These are phyloP conservation scores for Indicator indicator DNA, from an alignment of 2,113 vertebrate genomes.

Conservation along the genomic window DNA sequence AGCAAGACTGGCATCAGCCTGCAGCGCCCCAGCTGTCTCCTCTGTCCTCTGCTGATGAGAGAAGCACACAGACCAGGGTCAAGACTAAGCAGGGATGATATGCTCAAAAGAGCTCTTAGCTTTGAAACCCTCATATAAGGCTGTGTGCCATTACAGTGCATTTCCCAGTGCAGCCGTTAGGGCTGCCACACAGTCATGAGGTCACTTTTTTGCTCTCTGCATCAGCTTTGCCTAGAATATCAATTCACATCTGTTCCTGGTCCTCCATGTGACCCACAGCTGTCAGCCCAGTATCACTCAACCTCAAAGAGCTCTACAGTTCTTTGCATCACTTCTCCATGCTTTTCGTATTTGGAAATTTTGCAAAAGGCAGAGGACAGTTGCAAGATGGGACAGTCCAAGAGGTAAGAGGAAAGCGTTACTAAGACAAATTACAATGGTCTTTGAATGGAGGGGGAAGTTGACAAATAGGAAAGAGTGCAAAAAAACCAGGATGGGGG, in stretches of 20 bases:
- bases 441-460: not conserved
- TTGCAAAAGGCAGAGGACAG: not conserved
- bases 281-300: not conserved
- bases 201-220: not conserved
- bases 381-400: not conserved
- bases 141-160: accelerated
- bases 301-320: not conserved
- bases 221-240: not conserved
- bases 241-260: not conserved
- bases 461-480: accelerated
- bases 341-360: not conserved
- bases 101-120: accelerated
- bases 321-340: not conserved
- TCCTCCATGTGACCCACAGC: not conserved
- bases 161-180: not conserved
- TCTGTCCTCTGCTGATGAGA: not conserved
- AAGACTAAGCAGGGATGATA: not conserved
- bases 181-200: not conserved
- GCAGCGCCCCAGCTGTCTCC: not conserved
- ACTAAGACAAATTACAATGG: not conserved
- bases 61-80: not conserved
- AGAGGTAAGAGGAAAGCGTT: not conserved
- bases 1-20: not conserved
- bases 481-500: not conserved
- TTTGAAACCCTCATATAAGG: not conserved